phyloP scores from a whole-genome alignment of 2,888 invertebrate species.

The Rutpela maculata region DNA sequence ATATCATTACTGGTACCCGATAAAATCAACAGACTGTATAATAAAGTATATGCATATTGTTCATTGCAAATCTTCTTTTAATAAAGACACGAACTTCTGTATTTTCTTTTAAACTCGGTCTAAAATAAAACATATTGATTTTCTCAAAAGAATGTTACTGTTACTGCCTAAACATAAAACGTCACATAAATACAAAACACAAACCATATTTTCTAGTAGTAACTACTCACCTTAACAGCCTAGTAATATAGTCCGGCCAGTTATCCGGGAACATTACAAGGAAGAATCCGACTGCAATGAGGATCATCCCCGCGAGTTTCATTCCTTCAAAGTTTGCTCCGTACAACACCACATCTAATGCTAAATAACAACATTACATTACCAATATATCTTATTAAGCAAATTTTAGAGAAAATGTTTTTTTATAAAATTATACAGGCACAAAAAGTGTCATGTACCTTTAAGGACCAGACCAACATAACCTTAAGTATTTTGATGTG shows the following conservation, averaged over 20 bases:
- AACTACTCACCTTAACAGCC: conserved; percentile 85
- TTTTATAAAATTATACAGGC: conserved; percentile 31
- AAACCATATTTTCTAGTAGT: neutral
- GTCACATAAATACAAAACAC: neutral
- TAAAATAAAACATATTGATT: too few relatives aligned
- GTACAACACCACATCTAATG: conserved; percentile 90
- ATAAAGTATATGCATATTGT: too few relatives aligned
- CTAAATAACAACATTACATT: conserved; percentile 78
- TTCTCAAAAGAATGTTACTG: conserved; percentile 20
- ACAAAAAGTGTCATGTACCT: too few relatives aligned
- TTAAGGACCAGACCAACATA: too few relatives aligned
- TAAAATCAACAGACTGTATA: too few relatives aligned
- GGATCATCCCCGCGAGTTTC: conserved; percentile 95
- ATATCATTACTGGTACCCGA: too few relatives aligned
- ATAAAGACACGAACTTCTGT: too few relatives aligned
- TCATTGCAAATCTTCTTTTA: too few relatives aligned
- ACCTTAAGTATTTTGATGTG: too few relatives aligned
- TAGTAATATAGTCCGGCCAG: conserved; percentile 96
- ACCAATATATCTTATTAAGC: too few relatives aligned
- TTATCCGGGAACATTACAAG: conserved; percentile 96
- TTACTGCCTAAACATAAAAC: neutral
- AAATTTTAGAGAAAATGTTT: too few relatives aligned
- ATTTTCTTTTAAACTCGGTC: too few relatives aligned
- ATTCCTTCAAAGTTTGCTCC: conserved; percentile 93
- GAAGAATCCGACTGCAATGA: conserved; percentile 93